Conservation (phyloP, 1,140 invertebrate species). For the Bombus soroeensis region DNA sequence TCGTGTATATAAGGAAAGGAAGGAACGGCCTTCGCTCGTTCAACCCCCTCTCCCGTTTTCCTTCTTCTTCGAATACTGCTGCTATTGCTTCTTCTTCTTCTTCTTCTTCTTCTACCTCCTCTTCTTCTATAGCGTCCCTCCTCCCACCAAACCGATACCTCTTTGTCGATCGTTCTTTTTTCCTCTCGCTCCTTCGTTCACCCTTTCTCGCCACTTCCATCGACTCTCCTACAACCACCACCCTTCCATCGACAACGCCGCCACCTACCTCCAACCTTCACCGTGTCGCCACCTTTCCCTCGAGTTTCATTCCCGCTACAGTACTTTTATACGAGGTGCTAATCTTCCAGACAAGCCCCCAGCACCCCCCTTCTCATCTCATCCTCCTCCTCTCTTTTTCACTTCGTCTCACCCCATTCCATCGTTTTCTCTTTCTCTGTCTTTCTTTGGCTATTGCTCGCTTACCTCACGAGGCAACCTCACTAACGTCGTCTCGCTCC, state of each 20-base stretch:
- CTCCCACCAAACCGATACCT: not conserved
- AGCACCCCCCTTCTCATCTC: slow-evolving; percentile 28
- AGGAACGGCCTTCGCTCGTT: slow-evolving; percentile 57
- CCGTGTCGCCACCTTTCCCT: slow-evolving; percentile 38
- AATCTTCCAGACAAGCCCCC: slow-evolving; percentile 81
- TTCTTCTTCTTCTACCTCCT: slow-evolving; percentile 45
- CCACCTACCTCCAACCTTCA: slow-evolving; percentile 54
- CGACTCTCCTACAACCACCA: slow-evolving; percentile 7
- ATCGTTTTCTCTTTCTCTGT: slow-evolving; percentile 7
- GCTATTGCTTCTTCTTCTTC: slow-evolving; percentile 49
- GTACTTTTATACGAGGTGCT: slow-evolving; percentile 82
- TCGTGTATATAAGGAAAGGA: slow-evolving; percentile 63
- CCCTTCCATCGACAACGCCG: slow-evolving; percentile 34
- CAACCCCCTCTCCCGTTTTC: not conserved
- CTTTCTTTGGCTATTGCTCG: slow-evolving; percentile 41
- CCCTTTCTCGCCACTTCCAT: slow-evolving; percentile 47
- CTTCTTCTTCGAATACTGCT: not conserved
- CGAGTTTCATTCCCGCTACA: slow-evolving; percentile 69
- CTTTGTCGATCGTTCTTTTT: slow-evolving; percentile 34
- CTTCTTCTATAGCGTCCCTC: not conserved
- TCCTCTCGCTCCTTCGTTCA: slow-evolving; percentile 48
- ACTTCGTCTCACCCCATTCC: not conserved
- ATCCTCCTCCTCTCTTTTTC: slow-evolving; percentile 52
- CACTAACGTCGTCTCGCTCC: slow-evolving; percentile 11
- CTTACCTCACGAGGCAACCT: slow-evolving; percentile 34